Evolutionary conservation across 2,888 invertebrate species (phyloP), one percentile per base, ranked within the genome.

Genomic region (Ischnus inquisitorius): DNA sequence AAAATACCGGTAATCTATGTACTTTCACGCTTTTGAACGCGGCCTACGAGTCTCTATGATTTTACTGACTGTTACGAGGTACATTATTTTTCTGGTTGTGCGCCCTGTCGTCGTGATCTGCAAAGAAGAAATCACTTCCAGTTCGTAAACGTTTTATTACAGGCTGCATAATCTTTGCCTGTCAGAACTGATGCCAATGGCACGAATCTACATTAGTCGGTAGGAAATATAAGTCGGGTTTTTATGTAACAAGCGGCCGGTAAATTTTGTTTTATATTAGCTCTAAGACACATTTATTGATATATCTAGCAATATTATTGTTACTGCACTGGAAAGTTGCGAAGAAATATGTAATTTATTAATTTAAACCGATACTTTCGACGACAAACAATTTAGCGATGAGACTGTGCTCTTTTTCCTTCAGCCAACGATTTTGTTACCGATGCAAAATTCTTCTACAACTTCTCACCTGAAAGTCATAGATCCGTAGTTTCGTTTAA

Each of bases 11-110:
- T 8, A 34, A 25, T 62, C 34, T 34, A 34, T 4, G 28, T 41
- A 41, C 64, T 64, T 64, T 64, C 64, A 64, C 64, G 64, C 39
- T 64, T 64, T 28, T 3, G 25, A 28, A n/a, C 1, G 28, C n/a
- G 14, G n/a, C n/a, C n/a, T 5, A 28, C 62, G 28, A 28, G 62
- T 34, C 60, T 60, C 25, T 5, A 28, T 62, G 28, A 28, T 28
- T 62, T 62, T 34, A 14, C 14, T 25, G 34, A 34, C 16, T 64
- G 19, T 39, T 22, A 8, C 57, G 19, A 25, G 39, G n/a, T 64
- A 3, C 12, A 64, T 41, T 41, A 34, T 5, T 34, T 34, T 34
- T 34, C 34, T 34, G 34, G 34, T 34, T 34, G 34, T 34, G 6
- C 34, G 34, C 34, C 34, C 8, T 34, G 1, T 16, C 64, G 19